phyloP scores from a whole-genome alignment of 2,888 invertebrate species.

The Nymphalis polychloros region DNA sequence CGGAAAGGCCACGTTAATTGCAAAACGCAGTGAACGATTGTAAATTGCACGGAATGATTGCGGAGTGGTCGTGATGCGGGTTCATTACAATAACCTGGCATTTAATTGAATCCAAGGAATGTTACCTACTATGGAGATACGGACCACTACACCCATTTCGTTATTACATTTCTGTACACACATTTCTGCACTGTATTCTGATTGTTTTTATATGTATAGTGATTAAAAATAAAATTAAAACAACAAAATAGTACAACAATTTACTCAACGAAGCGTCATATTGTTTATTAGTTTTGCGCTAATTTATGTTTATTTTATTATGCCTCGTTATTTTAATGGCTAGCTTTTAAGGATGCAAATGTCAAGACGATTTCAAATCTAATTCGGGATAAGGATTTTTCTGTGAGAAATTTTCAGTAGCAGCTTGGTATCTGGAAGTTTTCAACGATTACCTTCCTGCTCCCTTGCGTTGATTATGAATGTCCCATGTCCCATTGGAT shows the following conservation, averaged over 20 bases:
- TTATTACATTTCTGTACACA: constrained; percentile 2
- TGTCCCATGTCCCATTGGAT: too few relatives aligned
- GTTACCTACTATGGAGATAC: constrained; percentile 50
- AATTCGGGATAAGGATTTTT: too few relatives aligned
- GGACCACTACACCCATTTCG: constrained; percentile 41
- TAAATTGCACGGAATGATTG: constrained; percentile 71
- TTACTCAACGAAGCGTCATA: not conserved
- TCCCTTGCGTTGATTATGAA: too few relatives aligned
- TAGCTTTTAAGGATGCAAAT: too few relatives aligned
- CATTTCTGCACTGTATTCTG: not conserved
- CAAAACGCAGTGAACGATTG: constrained; percentile 69
- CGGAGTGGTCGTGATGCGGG: constrained; percentile 62
- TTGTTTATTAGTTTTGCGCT: not conserved
- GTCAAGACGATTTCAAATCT: too few relatives aligned
- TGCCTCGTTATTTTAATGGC: too few relatives aligned
- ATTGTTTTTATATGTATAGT: not conserved
- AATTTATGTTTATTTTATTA: too few relatives aligned
- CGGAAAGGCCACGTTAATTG: constrained; percentile 66
- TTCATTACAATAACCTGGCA: constrained; percentile 73
- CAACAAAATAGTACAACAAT: not conserved
- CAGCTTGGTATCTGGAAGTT: too few relatives aligned
- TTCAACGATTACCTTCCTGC: too few relatives aligned
- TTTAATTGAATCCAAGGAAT: constrained; percentile 70
- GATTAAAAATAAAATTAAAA: not conserved
- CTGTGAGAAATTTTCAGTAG: too few relatives aligned